Conservation (phyloP, 1,140 invertebrate species). For the Brachionus manjavacas region DNA sequence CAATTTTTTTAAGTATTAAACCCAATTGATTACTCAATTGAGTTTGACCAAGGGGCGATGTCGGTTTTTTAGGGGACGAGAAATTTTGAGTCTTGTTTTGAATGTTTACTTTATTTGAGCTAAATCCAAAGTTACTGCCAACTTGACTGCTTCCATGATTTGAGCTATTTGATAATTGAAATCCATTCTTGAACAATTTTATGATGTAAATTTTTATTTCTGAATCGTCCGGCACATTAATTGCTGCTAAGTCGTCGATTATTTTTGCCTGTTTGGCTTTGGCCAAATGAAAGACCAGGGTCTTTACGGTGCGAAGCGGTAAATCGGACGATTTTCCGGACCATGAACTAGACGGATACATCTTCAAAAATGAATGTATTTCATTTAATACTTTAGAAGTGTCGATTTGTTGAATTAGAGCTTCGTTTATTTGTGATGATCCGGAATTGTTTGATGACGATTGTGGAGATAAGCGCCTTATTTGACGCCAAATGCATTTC, state of each 20-base stretch:
- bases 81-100: conserved; percentile 9
- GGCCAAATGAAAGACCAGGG: conserved; percentile 8
- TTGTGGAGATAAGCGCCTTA: conserved; percentile 22
- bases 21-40: conserved; percentile 11
- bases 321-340: neutral
- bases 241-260: conserved; percentile 1
- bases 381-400: conserved; percentile 34
- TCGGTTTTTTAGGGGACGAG: neutral
- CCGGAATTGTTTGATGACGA: neutral
- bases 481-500: conserved; percentile 42
- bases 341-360: conserved; percentile 27
- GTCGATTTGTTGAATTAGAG: conserved; percentile 22
- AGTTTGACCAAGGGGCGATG: neutral
- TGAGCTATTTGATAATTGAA: conserved; percentile 13
- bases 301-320: conserved; percentile 32
- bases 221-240: neutral
- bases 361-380: conserved; percentile 38
- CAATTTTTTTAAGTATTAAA: conserved; percentile 23
- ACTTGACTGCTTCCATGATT: neutral
- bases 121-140: neutral
- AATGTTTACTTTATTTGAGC: neutral
- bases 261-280: conserved; percentile 10
- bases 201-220: conserved; percentile 27
- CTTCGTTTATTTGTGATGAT: neutral
- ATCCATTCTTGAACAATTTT: conserved; percentile 33